A percentile compares a stretch with the other conserved stretches of the same genome.
Evolutionary conservation across 1,140 invertebrate genomes (phyloP).

Genomic region (Drosophila navojoa): DNA sequence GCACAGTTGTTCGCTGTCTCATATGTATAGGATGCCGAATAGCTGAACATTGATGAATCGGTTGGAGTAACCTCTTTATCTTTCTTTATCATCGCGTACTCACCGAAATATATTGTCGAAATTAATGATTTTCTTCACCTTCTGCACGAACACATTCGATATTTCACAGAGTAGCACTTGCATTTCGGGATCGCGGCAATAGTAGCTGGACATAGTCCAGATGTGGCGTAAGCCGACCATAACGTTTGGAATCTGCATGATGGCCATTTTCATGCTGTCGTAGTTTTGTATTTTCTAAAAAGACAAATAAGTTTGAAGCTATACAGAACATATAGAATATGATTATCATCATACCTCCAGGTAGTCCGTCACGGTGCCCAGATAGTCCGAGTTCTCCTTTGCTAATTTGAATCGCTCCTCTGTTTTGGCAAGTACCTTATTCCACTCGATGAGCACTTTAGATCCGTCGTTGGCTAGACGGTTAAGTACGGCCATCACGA

Average conservation of each 20-base stretch:
- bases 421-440: slow-evolving; percentile 86
- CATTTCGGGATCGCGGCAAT: slow-evolving; percentile 90
- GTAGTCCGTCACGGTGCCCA: slow-evolving; percentile 91
- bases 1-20: slow-evolving; percentile 86
- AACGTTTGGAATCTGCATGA: slow-evolving; percentile 89
- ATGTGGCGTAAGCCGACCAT: slow-evolving; percentile 93
- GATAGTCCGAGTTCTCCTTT: slow-evolving; percentile 93
- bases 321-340: too few species aligned
- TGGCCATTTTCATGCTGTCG: slow-evolving; percentile 89
- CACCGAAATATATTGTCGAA: slow-evolving; percentile 90
- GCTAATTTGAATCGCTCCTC: slow-evolving; percentile 90
- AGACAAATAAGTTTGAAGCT: neutral
- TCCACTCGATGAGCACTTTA: slow-evolving; percentile 82
- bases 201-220: slow-evolving; percentile 91
- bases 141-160: slow-evolving; percentile 91
- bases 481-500: slow-evolving; percentile 86
- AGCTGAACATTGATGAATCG: slow-evolving; percentile 75
- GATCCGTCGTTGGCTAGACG: slow-evolving; percentile 46
- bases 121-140: slow-evolving; percentile 89
- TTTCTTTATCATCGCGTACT: slow-evolving; percentile 35
- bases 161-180: slow-evolving; percentile 91
- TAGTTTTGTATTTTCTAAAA: slow-evolving; percentile 88
- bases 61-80: too few species aligned
- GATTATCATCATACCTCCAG: slow-evolving; percentile 87
- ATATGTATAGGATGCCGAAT: slow-evolving; percentile 85